Percentiles rank a stretch among this genome's conserved stretches.
These are phyloP conservation scores for Sternarchorhynchus goeldii DNA, from an alignment of 2,797 vertebrate genomes.

Conservation along the genomic window DNA sequence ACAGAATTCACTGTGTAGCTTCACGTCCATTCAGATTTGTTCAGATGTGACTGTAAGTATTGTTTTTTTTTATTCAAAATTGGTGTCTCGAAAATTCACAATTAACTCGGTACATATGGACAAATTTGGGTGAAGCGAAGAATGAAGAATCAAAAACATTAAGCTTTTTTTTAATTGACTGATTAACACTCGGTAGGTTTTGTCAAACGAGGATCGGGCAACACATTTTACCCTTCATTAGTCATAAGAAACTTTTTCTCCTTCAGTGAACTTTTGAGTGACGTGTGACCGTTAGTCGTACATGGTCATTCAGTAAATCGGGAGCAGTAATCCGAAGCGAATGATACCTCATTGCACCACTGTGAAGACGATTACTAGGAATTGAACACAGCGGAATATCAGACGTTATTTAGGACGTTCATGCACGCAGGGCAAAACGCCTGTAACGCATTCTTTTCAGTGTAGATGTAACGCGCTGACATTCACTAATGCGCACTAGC, in stretches of 20 bases:
- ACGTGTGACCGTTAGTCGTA: constrained; percentile 39
- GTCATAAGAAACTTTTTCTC: background rate
- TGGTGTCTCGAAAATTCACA: background rate
- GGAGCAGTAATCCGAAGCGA: constrained; percentile 7
- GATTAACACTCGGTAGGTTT: background rate
- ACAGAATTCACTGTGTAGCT: background rate
- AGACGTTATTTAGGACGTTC: constrained; percentile 10
- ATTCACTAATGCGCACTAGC: constrained; percentile 43
- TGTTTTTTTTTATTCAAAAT: background rate
- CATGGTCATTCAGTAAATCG: constrained; percentile 22
- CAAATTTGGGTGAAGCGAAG: background rate
- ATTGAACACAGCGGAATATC: constrained; percentile 34
- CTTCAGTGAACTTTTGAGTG: constrained; percentile 17
- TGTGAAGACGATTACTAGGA: constrained; percentile 20
- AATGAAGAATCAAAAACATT: background rate
- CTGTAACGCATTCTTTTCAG: constrained; percentile 1
- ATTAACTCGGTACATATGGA: background rate
- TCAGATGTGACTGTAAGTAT: background rate
- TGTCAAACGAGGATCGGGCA: background rate
- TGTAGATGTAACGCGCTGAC: constrained; percentile 20
- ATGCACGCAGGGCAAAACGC: constrained; percentile 18
- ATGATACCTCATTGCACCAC: constrained; percentile 36
- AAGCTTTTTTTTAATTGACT: too few species aligned
- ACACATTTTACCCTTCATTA: background rate
- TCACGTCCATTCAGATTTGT: background rate